Evolutionary conservation across 1,140 invertebrate genomes (phyloP).

Genomic region (Lucilia sericata): DNA sequence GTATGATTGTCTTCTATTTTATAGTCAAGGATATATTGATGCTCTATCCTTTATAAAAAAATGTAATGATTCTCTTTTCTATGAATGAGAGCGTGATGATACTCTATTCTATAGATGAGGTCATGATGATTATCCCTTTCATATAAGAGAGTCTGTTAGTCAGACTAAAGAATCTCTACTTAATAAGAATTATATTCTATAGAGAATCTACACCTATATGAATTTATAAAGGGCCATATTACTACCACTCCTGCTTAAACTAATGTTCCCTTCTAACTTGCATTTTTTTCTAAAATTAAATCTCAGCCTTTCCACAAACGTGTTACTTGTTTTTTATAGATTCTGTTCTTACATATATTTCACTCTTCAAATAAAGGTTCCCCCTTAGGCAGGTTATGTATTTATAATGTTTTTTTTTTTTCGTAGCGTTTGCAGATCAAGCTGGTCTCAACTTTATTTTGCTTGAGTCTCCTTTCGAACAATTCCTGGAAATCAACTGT

Average conservation of each 20-base stretch:
- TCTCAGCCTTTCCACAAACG: slow-evolving; percentile 30
- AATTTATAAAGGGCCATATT: neutral
- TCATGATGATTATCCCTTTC: no score
- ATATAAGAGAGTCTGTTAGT: no score
- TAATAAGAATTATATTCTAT: no score
- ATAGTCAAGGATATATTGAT: no score
- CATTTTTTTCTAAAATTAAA: slow-evolving; percentile 29
- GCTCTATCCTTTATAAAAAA: no score
- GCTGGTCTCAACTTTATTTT: slow-evolving; percentile 17
- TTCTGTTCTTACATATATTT: neutral
- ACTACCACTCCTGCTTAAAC: neutral
- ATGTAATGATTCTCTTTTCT: no score
- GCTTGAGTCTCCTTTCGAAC: neutral
- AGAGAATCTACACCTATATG: neutral
- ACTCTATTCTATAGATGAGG: no score
- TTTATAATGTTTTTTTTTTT: neutral
- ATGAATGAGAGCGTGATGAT: no score
- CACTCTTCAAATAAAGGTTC: slow-evolving; percentile 1
- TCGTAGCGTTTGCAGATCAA: neutral
- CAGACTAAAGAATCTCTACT: no score
- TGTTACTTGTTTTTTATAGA: neutral
- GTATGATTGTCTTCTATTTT: no score
- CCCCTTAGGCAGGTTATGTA: slow-evolving; percentile 18
- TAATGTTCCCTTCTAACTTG: slow-evolving; percentile 35
- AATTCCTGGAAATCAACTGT: slow-evolving; percentile 43